Conservation (phyloP, 2,888 invertebrate genomes). For the Diachrysia chrysitis region DNA sequence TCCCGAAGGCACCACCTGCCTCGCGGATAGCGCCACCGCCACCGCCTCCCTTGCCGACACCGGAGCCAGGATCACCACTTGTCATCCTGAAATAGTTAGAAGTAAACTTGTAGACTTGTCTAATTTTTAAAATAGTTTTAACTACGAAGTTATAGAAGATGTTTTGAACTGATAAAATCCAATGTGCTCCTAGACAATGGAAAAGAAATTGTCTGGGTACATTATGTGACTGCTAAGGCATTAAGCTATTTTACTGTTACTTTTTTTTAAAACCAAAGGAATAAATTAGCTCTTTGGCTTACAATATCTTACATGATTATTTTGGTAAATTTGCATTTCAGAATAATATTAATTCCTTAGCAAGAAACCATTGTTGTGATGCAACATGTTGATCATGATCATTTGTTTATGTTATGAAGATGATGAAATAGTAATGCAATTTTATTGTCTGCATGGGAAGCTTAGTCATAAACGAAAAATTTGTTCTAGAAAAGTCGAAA, state of each 20-base stretch:
- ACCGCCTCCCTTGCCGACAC: constrained; percentile 95
- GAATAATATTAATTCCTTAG: neutral
- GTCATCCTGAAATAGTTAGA: constrained; percentile 78
- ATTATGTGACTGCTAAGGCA: too few relatives aligned
- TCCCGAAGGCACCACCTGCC: constrained; percentile 97
- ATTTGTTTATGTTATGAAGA: neutral
- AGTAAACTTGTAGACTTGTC: too few relatives aligned
- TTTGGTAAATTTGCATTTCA: too few relatives aligned
- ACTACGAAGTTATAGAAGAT: too few relatives aligned
- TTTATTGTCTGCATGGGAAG: neutral
- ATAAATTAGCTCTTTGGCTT: too few relatives aligned
- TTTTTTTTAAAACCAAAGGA: too few relatives aligned
- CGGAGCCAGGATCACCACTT: constrained; percentile 92
- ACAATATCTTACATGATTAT: too few relatives aligned
- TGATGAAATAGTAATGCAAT: constrained; percentile 44
- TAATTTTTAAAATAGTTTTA: neutral
- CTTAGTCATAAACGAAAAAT: neutral
- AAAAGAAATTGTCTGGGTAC: too few relatives aligned
- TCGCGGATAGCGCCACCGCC: constrained; percentile 95
- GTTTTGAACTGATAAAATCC: too few relatives aligned
- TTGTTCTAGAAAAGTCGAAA: neutral
- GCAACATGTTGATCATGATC: constrained; percentile 16
- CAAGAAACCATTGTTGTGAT: neutral
- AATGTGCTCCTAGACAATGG: too few relatives aligned
- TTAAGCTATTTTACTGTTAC: too few relatives aligned